Evolutionary conservation across 2,888 invertebrate genomes (phyloP), one percentile per base, ranked within the genome.

Genomic region (Meteorus colon): DNA sequence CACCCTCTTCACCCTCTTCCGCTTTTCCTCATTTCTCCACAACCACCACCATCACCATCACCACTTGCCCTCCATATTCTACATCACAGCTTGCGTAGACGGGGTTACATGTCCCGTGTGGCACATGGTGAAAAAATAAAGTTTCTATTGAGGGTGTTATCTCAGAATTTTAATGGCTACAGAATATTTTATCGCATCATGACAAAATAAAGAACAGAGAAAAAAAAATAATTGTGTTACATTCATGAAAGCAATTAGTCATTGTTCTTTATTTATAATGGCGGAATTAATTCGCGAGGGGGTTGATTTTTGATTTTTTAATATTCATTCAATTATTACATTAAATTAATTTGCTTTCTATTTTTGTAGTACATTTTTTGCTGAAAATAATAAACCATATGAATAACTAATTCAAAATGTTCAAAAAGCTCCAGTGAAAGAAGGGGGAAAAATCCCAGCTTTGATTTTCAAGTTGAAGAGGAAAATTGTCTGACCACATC

Each of bases 71-170:
- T 69, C 27, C 29, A 69, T 34, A 48, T 67, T 41, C 67, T 48
- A 19, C 34, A 66, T 24, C 34, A 66, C 66, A 66, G 19, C 66
- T 27, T 66, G 34, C 31, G 66, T 66, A 41, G 66, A 66, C 24
- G 66, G 68, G n/a, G 27, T 59, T 14, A 29, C 27, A 19, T n/a
- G 27, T 51, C 29, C 27, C 48, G n/a, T 27, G 70, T 29, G 27
- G 71, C 71, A 71, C 10, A 62, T 71, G 71, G 71, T 41, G 45
- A 71, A 41, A 34, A 71, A 71, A 71, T 59, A 60, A 71, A 71
- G 62, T 62, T 62, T 71, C 71, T 41, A 71, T 71, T 71, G 71
- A 55, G 19, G 71, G 37, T 19, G 62, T 71, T 71, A 71, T 71
- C 60, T 71, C 37, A 29, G 45, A 37, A 71, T 71, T 60, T 71